phyloP scores from a whole-genome alignment of 2,888 invertebrate species.

The Agrochola litura region DNA sequence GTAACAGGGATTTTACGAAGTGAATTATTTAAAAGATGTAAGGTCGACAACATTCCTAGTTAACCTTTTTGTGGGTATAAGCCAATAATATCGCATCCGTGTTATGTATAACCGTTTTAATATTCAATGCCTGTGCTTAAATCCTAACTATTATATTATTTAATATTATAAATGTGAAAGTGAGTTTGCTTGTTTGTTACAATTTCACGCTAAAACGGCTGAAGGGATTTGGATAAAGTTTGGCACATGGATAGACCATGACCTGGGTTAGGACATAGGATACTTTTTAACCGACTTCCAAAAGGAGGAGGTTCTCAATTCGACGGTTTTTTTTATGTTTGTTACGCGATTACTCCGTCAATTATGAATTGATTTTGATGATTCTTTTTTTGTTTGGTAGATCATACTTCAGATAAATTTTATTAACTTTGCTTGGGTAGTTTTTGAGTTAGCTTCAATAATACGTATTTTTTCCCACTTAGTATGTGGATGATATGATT shows the following conservation, averaged over 20 bases:
- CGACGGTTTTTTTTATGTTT: too few relatives aligned
- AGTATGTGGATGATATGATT: too few relatives aligned
- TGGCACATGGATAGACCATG: background rate
- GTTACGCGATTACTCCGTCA: too few relatives aligned
- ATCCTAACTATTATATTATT: background rate
- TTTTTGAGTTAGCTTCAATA: too few relatives aligned
- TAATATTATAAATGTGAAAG: background rate
- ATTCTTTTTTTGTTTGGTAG: too few relatives aligned
- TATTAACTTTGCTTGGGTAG: too few relatives aligned
- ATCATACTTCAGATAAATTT: too few relatives aligned
- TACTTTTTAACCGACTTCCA: too few relatives aligned
- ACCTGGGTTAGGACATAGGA: background rate
- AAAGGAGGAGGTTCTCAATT: too few relatives aligned
- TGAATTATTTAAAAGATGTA: constrained; percentile 55
- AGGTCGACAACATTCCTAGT: constrained; percentile 50
- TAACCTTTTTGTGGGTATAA: constrained; percentile 37
- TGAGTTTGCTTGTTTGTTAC: background rate
- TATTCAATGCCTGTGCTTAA: constrained; percentile 31
- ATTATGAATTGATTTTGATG: too few relatives aligned
- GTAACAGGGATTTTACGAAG: constrained; percentile 55
- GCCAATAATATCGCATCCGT: constrained; percentile 50
- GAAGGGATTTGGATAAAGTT: background rate
- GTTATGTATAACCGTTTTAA: constrained; percentile 33
- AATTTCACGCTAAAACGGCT: background rate
- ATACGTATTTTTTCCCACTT: too few relatives aligned